Evolutionary conservation across 2,888 invertebrate species (phyloP).

Genomic region (Conomelus anceps): DNA sequence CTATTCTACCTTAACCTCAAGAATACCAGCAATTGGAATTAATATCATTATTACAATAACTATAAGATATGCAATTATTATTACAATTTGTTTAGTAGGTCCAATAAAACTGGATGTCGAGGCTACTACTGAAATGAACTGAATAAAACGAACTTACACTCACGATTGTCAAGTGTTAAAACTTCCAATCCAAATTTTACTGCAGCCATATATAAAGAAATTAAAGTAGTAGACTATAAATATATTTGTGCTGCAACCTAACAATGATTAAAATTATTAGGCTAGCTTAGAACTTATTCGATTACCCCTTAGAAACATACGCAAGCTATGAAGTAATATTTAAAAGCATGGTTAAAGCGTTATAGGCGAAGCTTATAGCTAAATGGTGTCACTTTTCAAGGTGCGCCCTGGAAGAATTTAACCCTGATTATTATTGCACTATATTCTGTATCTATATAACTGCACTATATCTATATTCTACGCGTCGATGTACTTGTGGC

Average conservation of each 20-base stretch:
- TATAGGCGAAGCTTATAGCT: background rate
- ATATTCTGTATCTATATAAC: too few relatives aligned
- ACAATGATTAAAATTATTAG: background rate
- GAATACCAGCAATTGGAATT: background rate
- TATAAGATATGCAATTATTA: background rate
- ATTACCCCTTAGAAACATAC: too few relatives aligned
- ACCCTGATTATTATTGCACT: background rate
- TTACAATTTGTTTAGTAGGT: background rate
- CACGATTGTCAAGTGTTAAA: background rate
- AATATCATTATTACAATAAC: background rate
- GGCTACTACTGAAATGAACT: background rate
- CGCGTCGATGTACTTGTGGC: too few relatives aligned
- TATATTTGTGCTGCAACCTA: background rate
- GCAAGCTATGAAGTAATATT: background rate
- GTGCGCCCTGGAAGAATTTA: background rate
- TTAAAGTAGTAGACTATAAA: too few relatives aligned
- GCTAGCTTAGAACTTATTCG: too few relatives aligned
- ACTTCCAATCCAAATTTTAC: background rate
- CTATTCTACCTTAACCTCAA: background rate
- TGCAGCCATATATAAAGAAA: background rate
- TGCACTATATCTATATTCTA: too few relatives aligned
- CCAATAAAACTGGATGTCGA: background rate
- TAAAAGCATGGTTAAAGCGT: background rate
- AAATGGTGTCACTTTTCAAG: background rate
- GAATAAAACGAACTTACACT: too few relatives aligned